These are phyloP conservation scores for Tetranychus piercei DNA, from an alignment of 2,888 invertebrate genomes.

Conservation along the genomic window DNA sequence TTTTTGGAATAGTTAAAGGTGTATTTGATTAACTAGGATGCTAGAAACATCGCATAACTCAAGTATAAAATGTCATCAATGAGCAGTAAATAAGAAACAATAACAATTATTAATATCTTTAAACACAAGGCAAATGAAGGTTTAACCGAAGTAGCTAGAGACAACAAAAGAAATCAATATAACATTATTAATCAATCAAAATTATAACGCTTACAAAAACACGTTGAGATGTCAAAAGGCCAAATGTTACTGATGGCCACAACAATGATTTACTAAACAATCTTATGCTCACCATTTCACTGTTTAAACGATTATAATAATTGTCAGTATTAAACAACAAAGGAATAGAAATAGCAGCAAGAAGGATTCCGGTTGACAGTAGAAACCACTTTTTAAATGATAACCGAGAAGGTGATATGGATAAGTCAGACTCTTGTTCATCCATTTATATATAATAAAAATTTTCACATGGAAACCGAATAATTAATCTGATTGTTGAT, in stretches of 20 bases:
- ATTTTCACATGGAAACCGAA: background rate
- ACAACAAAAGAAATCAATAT: background rate
- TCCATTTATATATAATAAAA: background rate
- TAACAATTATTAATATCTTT: too few species aligned
- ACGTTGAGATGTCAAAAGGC: background rate
- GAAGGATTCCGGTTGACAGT: background rate
- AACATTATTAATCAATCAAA: too few species aligned
- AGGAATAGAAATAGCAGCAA: background rate
- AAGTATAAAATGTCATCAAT: too few species aligned
- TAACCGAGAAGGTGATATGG: background rate
- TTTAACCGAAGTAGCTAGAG: background rate
- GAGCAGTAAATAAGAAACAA: too few species aligned
- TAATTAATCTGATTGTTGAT: background rate
- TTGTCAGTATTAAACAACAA: background rate
- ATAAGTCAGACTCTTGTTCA: background rate
- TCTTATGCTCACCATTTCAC: background rate
- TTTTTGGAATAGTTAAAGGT: too few species aligned
- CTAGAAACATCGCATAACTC: too few species aligned
- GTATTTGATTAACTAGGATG: too few species aligned
- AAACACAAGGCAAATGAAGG: too few species aligned
- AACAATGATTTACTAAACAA: background rate
- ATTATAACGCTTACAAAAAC: background rate
- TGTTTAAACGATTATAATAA: background rate
- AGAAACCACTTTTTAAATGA: background rate
- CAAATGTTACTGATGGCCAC: background rate